phyloP scores from a whole-genome alignment of 2,888 invertebrate species.

The Mythimna lalbum region DNA sequence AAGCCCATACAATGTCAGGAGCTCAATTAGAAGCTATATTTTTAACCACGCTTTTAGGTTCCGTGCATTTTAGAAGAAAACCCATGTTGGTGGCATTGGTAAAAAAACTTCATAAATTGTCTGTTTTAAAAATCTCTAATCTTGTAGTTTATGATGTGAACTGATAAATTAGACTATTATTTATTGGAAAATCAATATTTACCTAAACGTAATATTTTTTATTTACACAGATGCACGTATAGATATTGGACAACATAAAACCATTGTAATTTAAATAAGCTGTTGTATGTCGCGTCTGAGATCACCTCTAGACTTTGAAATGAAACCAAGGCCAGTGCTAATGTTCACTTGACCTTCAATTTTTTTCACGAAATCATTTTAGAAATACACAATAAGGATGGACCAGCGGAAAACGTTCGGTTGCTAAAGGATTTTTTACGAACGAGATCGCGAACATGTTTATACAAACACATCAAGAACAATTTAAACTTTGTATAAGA shows the following conservation, averaged over 20 bases:
- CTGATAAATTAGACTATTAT: conserved; percentile 2
- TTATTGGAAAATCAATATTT: conserved; percentile 17
- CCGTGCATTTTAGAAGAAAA: conserved; percentile 18
- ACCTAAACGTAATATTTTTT: conserved; percentile 49
- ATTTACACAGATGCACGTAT: conserved; percentile 70
- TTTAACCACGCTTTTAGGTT: conserved; percentile 59
- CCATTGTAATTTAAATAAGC: conserved; percentile 83
- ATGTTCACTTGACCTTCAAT: conserved; percentile 80
- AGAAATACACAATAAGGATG: conserved; percentile 67
- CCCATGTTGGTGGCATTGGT: too few relatives aligned
- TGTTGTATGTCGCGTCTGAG: conserved; percentile 77
- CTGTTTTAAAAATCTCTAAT: not conserved
- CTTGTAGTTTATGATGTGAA: not conserved
- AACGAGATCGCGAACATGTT: conserved; percentile 23
- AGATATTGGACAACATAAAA: conserved; percentile 75
- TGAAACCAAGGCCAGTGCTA: conserved; percentile 82
- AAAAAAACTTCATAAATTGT: not conserved
- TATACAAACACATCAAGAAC: conserved; percentile 18
- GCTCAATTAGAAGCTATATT: conserved; percentile 68
- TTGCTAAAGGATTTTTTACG: conserved; percentile 56
- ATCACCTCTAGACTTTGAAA: conserved; percentile 83
- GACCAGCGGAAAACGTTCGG: conserved; percentile 52
- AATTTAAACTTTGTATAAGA: conserved; percentile 8
- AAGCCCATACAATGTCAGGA: conserved; percentile 86
- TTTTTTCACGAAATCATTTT: conserved; percentile 76